Base-by-base conservation (phyloP, 1,140 invertebrate species). In the Pogonomyrmex barbatus region DNA sequence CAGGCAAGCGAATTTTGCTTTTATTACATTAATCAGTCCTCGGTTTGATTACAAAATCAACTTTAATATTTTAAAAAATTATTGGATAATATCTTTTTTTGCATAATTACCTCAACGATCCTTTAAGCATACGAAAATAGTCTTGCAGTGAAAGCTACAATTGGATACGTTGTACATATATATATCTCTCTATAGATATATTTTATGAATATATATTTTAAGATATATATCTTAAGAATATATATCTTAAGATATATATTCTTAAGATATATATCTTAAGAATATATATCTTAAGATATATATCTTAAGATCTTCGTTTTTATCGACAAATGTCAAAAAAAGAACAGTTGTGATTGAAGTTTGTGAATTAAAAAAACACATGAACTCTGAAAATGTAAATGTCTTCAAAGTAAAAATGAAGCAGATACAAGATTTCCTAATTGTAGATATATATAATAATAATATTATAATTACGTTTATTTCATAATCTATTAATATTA, bases 1-100 rank as follows among this genome's bases (percentile, higher is more conserved):
- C 39, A 39, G 60, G 30, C 10, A 33, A 50, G 24, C 3, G 2
- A 50, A 14, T n/a, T 84, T 52, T 9, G 33, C 8, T 78, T 63
- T 77, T 52, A 36, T 71, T 52, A 24, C 14, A 24, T 36, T 70
- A 56, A 81, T 4, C 10, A 77, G 30, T 4, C 5, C 4, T 2
- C 9, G 36, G 45, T 33, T 5, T 42, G 62, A 79, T 42, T 8
- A 50, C 17, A 8, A 42, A 36, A 42, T 14, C 52, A 14, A 50
- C 14, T 9, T 60, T 33, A n/a, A 52, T n/a, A 39, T 50, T 54
- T 62, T 2, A 30, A 84, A 77, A 36, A 62, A 24, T 30, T 39
- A 4, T 76, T 68, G 73, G 30, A 73, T 39, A n/a, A 6, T 30
- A 30, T 76, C 50, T 60, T 54, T 54, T 24, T 54, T n/a, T 17